These are phyloP conservation scores for Aphelenchoides besseyi DNA, from an alignment of 1,140 invertebrate species.

Conservation along the genomic window DNA sequence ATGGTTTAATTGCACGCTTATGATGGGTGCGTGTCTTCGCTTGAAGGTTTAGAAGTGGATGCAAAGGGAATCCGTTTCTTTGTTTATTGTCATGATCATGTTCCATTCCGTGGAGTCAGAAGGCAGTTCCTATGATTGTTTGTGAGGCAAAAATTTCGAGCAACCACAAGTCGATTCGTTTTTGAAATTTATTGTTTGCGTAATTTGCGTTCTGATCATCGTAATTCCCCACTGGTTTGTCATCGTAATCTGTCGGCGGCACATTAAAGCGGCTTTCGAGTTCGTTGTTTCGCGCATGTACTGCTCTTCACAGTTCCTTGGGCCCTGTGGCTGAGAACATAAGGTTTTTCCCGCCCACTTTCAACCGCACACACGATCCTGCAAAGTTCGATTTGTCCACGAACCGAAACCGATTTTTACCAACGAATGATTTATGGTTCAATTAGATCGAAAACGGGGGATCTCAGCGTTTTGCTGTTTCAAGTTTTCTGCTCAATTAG, in stretches of 20 bases:
- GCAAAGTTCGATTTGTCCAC: no score
- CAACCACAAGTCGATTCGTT: not conserved
- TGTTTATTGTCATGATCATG: no score
- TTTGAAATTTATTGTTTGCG: not conserved
- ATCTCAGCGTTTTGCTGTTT: not conserved
- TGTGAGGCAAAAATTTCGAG: not conserved
- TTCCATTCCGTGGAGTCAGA: no score
- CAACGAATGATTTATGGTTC: no score
- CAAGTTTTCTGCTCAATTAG: not conserved
- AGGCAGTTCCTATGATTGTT: no score
- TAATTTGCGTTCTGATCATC: not conserved
- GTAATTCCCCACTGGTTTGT: not conserved
- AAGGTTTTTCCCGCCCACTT: not conserved
- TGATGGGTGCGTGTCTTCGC: no score
- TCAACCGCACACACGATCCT: constrained; percentile 2
- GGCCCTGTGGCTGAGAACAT: no score
- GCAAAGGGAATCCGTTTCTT: no score
- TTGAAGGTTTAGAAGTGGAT: no score
- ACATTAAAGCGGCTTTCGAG: not conserved
- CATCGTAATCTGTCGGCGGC: constrained; percentile 4
- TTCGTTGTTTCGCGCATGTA: not conserved
- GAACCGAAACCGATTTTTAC: no score
- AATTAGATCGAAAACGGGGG: no score
- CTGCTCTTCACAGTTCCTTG: not conserved
- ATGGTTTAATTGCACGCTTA: no score